Conservation (phyloP, 1,140 invertebrate species). For the Hyphantria cunea region DNA sequence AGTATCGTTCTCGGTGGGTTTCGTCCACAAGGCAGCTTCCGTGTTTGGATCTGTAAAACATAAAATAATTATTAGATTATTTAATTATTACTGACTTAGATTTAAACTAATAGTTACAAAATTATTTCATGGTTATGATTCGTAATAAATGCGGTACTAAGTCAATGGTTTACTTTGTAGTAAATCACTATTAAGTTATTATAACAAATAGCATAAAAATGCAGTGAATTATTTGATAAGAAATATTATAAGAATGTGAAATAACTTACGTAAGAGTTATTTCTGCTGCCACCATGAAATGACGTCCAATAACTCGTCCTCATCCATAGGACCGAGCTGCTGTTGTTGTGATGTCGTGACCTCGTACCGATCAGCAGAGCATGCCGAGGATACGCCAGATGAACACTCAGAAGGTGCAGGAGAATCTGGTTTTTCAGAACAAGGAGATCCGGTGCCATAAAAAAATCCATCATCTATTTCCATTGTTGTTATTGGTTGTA, state of each 20-base stretch:
- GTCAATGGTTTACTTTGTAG: too few relatives aligned
- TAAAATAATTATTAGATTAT: constrained; percentile 46
- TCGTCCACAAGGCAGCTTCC: constrained; percentile 49
- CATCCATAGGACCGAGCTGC: constrained; percentile 86
- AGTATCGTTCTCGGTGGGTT: constrained; percentile 67
- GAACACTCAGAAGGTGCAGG: constrained; percentile 90
- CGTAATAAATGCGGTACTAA: too few relatives aligned
- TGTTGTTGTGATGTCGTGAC: constrained; percentile 75
- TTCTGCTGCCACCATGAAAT: constrained; percentile 92
- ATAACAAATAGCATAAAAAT: too few relatives aligned
- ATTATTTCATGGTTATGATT: too few relatives aligned
- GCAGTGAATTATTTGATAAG: too few relatives aligned
- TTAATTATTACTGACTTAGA: too few relatives aligned
- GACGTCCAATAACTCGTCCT: constrained; percentile 92
- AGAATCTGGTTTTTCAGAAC: constrained; percentile 85
- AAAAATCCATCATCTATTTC: constrained; percentile 80
- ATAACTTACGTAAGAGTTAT: constrained; percentile 64
- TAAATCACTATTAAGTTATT: too few relatives aligned
- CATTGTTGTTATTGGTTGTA: constrained; percentile 61
- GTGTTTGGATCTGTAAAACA: constrained; percentile 55
- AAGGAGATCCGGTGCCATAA: constrained; percentile 77
- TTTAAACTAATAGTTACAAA: too few relatives aligned
- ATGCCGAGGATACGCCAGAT: constrained; percentile 78
- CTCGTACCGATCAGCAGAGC: constrained; percentile 74
- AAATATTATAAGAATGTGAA: too few relatives aligned